Conservation (phyloP, 2,888 invertebrate genomes). For the Calephelis perditalis region DNA sequence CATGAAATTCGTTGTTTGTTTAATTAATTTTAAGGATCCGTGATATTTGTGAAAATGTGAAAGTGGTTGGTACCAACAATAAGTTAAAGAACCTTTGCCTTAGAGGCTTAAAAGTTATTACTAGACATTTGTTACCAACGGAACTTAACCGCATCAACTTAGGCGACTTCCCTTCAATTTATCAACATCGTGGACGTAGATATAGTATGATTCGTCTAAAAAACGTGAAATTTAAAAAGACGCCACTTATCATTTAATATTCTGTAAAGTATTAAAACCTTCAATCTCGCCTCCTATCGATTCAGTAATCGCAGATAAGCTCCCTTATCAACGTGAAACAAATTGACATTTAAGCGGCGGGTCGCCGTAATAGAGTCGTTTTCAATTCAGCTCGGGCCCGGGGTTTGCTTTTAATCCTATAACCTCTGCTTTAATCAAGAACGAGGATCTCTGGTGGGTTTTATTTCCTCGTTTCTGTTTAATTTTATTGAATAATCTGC, state of each 20-base stretch:
- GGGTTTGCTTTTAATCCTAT: constrained; percentile 4
- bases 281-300: not conserved
- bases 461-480: not conserved
- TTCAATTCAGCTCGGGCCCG: constrained; percentile 2
- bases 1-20: too few relatives aligned
- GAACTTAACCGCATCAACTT: too few relatives aligned
- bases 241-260: not conserved
- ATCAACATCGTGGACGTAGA: too few relatives aligned
- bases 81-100: too few relatives aligned
- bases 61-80: too few relatives aligned
- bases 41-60: too few relatives aligned
- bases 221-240: not conserved
- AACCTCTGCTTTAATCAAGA: constrained; percentile 8
- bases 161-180: too few relatives aligned
- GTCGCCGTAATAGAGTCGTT: constrained; percentile 8
- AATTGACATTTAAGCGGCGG: constrained; percentile 11
- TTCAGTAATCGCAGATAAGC: constrained; percentile 4
- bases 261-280: not conserved
- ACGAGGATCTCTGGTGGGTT: not conserved
- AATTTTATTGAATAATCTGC: too few relatives aligned
- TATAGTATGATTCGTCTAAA: too few relatives aligned
- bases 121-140: too few relatives aligned
- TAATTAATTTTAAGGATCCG: too few relatives aligned
- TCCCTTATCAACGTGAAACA: constrained; percentile 10
- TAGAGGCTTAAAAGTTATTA: too few relatives aligned